Evolutionary conservation across 53 echinoderm and acorn worm genomes (phyloP).

Genomic region (Temnopleurus reevesii): DNA sequence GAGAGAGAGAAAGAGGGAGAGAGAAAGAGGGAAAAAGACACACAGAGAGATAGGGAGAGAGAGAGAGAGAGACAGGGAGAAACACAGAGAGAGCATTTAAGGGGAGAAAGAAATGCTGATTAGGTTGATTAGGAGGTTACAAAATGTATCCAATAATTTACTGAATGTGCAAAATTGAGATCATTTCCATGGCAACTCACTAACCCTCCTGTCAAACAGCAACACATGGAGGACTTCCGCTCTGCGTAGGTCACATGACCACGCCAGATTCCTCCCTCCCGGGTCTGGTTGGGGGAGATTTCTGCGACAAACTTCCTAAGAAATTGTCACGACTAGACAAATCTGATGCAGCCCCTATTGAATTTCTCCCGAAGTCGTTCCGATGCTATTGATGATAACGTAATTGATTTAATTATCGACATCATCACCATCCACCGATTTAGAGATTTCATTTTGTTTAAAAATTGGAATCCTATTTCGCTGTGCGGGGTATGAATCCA

Average conservation of each 20-base stretch:
- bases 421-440: constrained; percentile 27
- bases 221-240: constrained; percentile 8
- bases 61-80: neutral
- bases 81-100: too few species aligned
- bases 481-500: constrained; percentile 10
- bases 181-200: constrained; percentile 25
- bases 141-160: constrained; percentile 45
- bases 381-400: constrained; percentile 46
- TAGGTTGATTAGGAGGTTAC: constrained; percentile 1
- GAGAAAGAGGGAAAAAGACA: neutral
- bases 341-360: constrained; percentile 7
- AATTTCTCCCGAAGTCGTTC: constrained; percentile 18
- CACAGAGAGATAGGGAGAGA: neutral
- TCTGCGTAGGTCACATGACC: constrained; percentile 10
- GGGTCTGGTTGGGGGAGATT: constrained; percentile 11
- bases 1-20: neutral
- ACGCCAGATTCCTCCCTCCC: neutral
- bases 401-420: constrained; percentile 52
- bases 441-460: constrained; percentile 10
- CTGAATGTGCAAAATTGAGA: constrained; percentile 28
- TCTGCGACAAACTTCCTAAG: neutral
- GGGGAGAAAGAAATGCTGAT: constrained; percentile 5
- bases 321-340: constrained; percentile 1
- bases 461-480: neutral
- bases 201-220: constrained; percentile 23